phyloP scores from a whole-genome alignment of 2,797 vertebrate species.

The Spea hammondii region DNA sequence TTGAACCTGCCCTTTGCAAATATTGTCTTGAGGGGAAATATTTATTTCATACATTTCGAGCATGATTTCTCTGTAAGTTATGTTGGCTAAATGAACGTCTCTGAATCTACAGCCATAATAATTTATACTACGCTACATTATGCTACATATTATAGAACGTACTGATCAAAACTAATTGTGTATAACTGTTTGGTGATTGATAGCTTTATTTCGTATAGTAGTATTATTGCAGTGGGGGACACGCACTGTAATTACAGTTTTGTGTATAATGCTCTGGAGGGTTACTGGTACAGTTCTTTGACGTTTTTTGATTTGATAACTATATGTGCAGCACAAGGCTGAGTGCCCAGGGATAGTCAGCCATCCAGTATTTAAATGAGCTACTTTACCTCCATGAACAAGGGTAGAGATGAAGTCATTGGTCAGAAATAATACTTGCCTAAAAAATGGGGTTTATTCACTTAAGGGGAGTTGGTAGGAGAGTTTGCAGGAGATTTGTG shows the following conservation, averaged over 20 bases:
- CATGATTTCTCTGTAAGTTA: constrained; percentile 2
- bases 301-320: constrained; percentile 5
- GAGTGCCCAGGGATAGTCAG: neutral
- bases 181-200: constrained; percentile 36
- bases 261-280: constrained; percentile 3
- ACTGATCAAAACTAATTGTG: constrained; percentile 47
- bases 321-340: neutral
- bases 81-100: constrained; percentile 15
- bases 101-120: constrained; percentile 34
- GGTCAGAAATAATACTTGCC: too few relatives aligned
- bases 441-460: too few relatives aligned
- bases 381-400: too few relatives aligned
- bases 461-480: too few relatives aligned
- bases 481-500: too few relatives aligned
- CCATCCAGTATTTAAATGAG: neutral
- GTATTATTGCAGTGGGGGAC: constrained; percentile 26
- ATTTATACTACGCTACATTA: constrained; percentile 35
- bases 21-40: neutral
- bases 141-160: constrained; percentile 26
- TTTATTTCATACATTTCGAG: neutral
- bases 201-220: constrained; percentile 35
- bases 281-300: constrained; percentile 15
- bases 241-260: constrained; percentile 24
- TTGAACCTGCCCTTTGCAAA: neutral
- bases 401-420: too few relatives aligned